Conservation (phyloP, 2,113 vertebrate genomes). For the Dissostichus mawsoni region DNA sequence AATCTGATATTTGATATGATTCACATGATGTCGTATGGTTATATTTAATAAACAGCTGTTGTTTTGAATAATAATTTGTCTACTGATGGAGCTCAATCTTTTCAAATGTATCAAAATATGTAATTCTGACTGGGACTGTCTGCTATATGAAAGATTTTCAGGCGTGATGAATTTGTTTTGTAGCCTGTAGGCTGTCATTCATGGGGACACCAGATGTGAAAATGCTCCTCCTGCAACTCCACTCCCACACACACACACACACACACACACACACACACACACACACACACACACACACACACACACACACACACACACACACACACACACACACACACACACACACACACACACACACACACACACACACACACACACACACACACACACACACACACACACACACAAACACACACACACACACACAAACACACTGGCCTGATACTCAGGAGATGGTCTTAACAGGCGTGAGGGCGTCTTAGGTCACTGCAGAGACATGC, state of each 20-base stretch:
- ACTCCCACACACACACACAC: conserved; percentile 47
- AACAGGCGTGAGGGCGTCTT: conserved; percentile 61
- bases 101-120: background rate
- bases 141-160: background rate
- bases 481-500: conserved; percentile 71
- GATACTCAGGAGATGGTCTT: conserved; percentile 64
- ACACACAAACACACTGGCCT: conserved; percentile 48
- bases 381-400: conserved; percentile 44
- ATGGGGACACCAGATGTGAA: conserved; percentile 71
- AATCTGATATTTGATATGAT: background rate
- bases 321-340: conserved; percentile 47
- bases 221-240: conserved; percentile 56
- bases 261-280: conserved; percentile 49
- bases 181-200: conserved; percentile 22
- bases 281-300: conserved; percentile 46
- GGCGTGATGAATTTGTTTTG: conserved; percentile 24
- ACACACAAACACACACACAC: conserved; percentile 42
- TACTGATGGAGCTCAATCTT: background rate
- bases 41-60: background rate
- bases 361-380: conserved; percentile 44
- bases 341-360: too few relatives aligned
- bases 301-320: conserved; percentile 44
- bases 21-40: background rate
- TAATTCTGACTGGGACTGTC: background rate
- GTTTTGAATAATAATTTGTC: background rate